Evolutionary conservation across 2,797 vertebrate genomes (phyloP).

Genomic region (Periparus ater): DNA sequence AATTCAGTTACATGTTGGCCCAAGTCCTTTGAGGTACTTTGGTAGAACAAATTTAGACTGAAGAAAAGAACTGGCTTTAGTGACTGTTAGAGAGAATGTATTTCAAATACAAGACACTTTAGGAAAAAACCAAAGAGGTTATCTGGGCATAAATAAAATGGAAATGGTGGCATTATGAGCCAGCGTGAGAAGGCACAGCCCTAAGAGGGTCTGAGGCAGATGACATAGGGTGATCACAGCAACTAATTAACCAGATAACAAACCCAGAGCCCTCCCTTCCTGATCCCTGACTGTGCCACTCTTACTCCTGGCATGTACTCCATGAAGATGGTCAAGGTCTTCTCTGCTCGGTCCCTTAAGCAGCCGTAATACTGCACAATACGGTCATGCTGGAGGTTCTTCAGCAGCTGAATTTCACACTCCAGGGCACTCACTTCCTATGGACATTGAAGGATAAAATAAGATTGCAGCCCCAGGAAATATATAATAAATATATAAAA

Average conservation of each 20-base stretch:
- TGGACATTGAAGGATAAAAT: background rate
- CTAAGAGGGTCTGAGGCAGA: background rate
- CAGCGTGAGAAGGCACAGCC: background rate
- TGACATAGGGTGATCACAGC: background rate
- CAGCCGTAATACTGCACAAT: conserved; percentile 97
- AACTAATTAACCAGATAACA: background rate
- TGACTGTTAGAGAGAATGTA: background rate
- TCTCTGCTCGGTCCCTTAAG: conserved; percentile 90
- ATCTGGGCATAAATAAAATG: background rate
- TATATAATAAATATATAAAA: background rate
- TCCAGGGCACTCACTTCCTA: conserved; percentile 97
- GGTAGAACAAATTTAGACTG: background rate
- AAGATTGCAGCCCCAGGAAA: background rate
- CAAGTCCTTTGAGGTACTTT: background rate
- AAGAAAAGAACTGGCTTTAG: background rate
- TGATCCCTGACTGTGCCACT: background rate
- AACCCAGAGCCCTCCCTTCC: background rate
- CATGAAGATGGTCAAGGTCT: conserved; percentile 98
- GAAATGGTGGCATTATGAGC: background rate
- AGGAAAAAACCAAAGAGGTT: background rate
- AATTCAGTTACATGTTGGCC: background rate
- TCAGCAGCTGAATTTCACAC: conserved; percentile 97
- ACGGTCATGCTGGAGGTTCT: conserved; percentile 94
- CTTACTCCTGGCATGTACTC: conserved; percentile 98
- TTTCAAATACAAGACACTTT: background rate